Conservation (phyloP, 2,888 invertebrate species). For the Erannis defoliaria region DNA sequence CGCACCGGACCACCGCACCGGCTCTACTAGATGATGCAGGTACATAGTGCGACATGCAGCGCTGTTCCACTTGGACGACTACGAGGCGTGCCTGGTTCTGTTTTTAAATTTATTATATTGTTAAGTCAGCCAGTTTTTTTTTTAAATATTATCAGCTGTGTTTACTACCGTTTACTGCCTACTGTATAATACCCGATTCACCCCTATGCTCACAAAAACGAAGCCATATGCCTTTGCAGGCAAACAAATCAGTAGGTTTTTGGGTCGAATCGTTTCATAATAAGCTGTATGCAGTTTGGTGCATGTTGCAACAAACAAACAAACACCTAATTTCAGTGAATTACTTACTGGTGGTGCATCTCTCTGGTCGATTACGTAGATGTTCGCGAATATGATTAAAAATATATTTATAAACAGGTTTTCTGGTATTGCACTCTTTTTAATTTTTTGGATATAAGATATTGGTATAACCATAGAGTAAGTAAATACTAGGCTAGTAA, state of each 20-base stretch:
- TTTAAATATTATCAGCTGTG: too few species aligned
- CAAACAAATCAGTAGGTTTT: slow-evolving; percentile 10
- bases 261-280: slow-evolving; percentile 24
- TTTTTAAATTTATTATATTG: too few species aligned
- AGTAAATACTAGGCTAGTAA: too few species aligned
- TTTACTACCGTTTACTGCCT: too few species aligned
- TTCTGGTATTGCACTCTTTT: too few species aligned
- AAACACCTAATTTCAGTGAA: neutral
- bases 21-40: slow-evolving; percentile 72
- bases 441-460: too few species aligned
- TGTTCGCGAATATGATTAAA: too few species aligned
- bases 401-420: too few species aligned
- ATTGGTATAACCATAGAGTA: too few species aligned
- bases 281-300: slow-evolving; percentile 2
- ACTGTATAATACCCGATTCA: neutral
- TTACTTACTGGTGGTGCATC: too few species aligned
- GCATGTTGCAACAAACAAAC: slow-evolving; percentile 15
- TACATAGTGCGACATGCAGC: slow-evolving; percentile 36
- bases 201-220: neutral
- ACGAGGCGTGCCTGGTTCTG: slow-evolving; percentile 67
- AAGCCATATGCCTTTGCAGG: neutral
- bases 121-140: too few species aligned
- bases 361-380: too few species aligned
- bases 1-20: slow-evolving; percentile 47
- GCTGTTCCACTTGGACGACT: slow-evolving; percentile 66